Base-by-base conservation (phyloP, 2,888 invertebrate species). In the Petrophora chlorosata region DNA sequence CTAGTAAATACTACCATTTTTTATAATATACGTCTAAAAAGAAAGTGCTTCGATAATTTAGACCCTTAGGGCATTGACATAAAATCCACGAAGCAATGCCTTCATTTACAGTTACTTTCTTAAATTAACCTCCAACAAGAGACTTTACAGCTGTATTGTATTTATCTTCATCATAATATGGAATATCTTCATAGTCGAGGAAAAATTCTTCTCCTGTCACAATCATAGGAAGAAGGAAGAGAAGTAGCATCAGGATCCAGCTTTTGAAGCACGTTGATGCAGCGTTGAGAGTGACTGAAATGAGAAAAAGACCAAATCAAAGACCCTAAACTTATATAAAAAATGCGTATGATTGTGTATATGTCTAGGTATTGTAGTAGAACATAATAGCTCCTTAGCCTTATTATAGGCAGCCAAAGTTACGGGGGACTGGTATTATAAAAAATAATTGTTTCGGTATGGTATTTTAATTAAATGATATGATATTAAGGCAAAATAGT, bases 231-330 rank as follows among this genome's bases (percentile, higher is more conserved):
- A 87, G 68, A n/a, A 85, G 67, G 19, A 83, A 65, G 16, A 88
- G 63, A 1, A 87, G 64, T 4, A 87, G 55, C 8, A 85, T 61
- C 2, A 85, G 67, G n/a, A 85, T 64, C 82, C 84, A 84, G 54
- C 71, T 82, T 26, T 70, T 69, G 42, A 77, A 71, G 59, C 67
- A 62, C 36, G 67, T 73, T 0, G 76, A 61, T 29, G 76, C 65
- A 4, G 73, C 61, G 61, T 82, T 86, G 56, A 82, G 81, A 0
- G 87, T 88, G 32, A 89, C 89, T 89, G 86, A 12, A 88, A 87
- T 42, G 7, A 28, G 33, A 47, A 40, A 36, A 43, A 19, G 1
- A 19, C 0, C 5, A 1, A 5, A 19, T 19, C 2, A 19, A 5
- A n/a, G n/a, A n/a, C n/a, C n/a, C n/a, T n/a, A n/a, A n/a, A n/a